Percentiles rank a stretch among this genome's conserved stretches.
phyloP scores from a whole-genome alignment of 2,888 invertebrate species.

The Megaustenia siamemsis region DNA sequence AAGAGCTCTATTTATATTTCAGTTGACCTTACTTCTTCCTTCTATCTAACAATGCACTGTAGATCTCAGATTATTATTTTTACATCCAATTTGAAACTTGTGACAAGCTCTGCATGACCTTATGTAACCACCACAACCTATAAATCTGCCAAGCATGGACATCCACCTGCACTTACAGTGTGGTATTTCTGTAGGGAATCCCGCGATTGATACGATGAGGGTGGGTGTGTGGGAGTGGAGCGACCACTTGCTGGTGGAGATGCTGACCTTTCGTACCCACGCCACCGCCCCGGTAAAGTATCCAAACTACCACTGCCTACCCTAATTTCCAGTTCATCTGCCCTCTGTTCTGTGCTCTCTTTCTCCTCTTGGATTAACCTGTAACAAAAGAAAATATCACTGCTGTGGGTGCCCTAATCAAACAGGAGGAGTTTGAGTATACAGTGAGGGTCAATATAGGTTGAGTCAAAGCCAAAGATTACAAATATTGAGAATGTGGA shows the following conservation, averaged over 20 bases:
- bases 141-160: constrained; percentile 12
- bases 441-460: too few relatives aligned
- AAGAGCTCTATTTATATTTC: too few relatives aligned
- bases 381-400: constrained; percentile 40
- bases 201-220: constrained; percentile 67
- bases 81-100: background rate
- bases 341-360: constrained; percentile 90
- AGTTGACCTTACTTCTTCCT: too few relatives aligned
- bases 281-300: constrained; percentile 86
- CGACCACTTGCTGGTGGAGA: constrained; percentile 92
- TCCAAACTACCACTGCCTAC: constrained; percentile 91
- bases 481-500: too few relatives aligned
- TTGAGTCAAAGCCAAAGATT: too few relatives aligned
- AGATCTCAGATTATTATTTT: background rate
- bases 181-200: constrained; percentile 92
- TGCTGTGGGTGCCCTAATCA: too few relatives aligned
- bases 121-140: background rate
- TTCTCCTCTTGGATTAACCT: constrained; percentile 93
- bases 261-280: constrained; percentile 82
- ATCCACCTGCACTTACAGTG: constrained; percentile 86
- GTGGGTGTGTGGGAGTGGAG: constrained; percentile 86
- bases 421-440: too few relatives aligned
- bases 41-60: too few relatives aligned
- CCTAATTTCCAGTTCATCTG: constrained; percentile 97
- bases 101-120: background rate